A percentile compares a stretch with the other conserved stretches of the same genome.
phyloP scores from a whole-genome alignment of 1,140 invertebrate species.

The Sinella curviseta region DNA sequence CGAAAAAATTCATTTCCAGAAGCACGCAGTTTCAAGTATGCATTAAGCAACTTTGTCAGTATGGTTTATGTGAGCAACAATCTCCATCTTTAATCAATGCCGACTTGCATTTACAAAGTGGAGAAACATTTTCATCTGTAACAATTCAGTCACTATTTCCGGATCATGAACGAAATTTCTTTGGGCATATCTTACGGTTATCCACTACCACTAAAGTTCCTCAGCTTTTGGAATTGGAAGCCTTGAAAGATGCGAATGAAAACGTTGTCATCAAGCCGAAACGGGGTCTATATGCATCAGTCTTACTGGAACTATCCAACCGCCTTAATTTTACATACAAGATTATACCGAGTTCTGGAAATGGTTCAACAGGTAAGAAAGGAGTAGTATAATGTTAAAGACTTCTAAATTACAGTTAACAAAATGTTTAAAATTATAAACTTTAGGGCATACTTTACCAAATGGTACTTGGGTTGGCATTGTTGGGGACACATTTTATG shows the following conservation, averaged over 20 bases:
- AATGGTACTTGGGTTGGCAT: neutral
- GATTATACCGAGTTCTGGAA: neutral
- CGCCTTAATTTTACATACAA: neutral
- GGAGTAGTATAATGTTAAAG: too few relatives aligned
- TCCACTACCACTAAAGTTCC: constrained; percentile 7
- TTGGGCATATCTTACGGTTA: neutral
- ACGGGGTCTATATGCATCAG: neutral
- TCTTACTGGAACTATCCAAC: neutral
- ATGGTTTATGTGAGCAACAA: neutral
- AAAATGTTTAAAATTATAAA: too few relatives aligned
- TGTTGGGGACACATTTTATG: neutral
- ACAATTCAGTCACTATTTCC: neutral
- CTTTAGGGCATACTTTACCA: neutral
- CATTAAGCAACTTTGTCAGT: neutral
- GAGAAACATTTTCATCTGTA: too few relatives aligned
- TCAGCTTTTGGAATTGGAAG: neutral
- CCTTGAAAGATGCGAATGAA: neutral
- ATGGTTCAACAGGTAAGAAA: constrained; percentile 4
- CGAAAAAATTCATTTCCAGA: neutral
- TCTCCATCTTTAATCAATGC: too few relatives aligned
- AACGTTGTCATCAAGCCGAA: neutral
- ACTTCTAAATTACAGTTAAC: too few relatives aligned
- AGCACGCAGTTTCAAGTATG: neutral
- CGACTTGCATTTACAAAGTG: too few relatives aligned
- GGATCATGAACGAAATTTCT: neutral